phyloP scores from a whole-genome alignment of 2,113 vertebrate genomes.

The Psilopsiagon aymara region DNA sequence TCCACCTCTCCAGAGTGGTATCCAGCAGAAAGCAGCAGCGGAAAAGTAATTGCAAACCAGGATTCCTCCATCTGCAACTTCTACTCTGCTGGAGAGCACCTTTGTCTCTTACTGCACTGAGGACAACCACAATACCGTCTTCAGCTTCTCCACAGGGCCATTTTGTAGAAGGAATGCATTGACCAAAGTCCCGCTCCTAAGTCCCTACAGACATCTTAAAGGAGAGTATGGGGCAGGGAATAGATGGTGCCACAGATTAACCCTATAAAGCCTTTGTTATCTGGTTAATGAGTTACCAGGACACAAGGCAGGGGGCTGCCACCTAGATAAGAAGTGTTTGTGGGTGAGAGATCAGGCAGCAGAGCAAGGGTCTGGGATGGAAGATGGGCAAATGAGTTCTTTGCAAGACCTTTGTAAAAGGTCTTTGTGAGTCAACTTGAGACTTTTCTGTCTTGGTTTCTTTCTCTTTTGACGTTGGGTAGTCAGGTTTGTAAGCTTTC shows the following conservation, averaged over 20 bases:
- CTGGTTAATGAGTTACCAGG: slow-evolving; percentile 5
- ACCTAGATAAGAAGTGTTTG: not conserved
- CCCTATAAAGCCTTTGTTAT: not conserved
- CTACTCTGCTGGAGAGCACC: not conserved
- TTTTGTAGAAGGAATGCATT: not conserved
- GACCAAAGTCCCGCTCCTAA: not conserved
- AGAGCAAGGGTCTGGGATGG: not conserved
- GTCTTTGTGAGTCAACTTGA: not conserved
- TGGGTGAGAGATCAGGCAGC: not conserved
- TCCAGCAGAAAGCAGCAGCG: not conserved
- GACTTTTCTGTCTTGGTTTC: not conserved
- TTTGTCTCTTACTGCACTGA: not conserved
- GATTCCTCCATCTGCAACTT: not conserved
- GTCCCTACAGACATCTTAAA: not conserved
- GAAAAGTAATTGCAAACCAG: not conserved
- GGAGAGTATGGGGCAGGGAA: not conserved
- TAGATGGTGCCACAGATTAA: not conserved
- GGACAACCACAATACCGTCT: not conserved
- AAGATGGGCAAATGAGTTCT: not conserved
- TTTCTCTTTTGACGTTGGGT: not conserved
- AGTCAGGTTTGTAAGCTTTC: not conserved
- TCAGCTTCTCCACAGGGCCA: not conserved
- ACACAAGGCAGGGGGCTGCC: not conserved
- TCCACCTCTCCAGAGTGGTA: not conserved
- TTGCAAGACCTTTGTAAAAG: not conserved